Evolutionary conservation across 1,140 invertebrate genomes (phyloP), one percentile per base, ranked within the genome.

Genomic region (Pseudomyrmex sp.): DNA sequence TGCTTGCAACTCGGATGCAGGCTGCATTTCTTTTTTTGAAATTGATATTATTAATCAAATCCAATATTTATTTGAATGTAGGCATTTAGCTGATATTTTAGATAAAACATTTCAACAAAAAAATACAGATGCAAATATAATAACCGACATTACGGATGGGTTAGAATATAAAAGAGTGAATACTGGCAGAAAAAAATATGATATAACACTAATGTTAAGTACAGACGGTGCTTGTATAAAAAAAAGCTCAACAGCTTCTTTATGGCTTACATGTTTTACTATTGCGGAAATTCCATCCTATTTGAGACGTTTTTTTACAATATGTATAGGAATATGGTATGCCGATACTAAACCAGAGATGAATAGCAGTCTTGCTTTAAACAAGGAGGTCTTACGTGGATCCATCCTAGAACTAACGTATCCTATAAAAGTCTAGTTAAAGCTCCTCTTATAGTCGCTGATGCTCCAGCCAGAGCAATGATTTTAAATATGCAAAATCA

Each of bases 401-500:
- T 10, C 2, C 10, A 88, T 82, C 87, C 82, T 26, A 79, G 52
- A 68, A 35, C 23, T 62, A 62, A 35, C 0, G 15, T 13, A 15
- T 35, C 61, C 3, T 62, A 35, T 62, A 62, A 84, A 82, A 61
- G 15, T 23, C 9, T 13, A 50, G 18, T 87, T 15, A 80, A 73
- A 77, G 85, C 69, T 62, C 82, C 85, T 12, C 73, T 90, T 58
- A 54, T 84, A 62, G 82, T 87, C 23, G 87, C 83, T 13, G 89
- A 90, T 85, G 89, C 89, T 52, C 85, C 87, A 61, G 85, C 85
- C 2, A 87, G 89, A 83, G 85, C 85, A 9, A 58, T 84, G 56
- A 26, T 86, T 62, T 69, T 82, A 65, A 86, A 88, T 86, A 85
- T 88, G 12, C 12, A 73, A 15, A 48, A 83, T 61, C 75, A 73